Percentiles rank a stretch among this genome's conserved stretches.
These are phyloP conservation scores for Brachylomia viminalis DNA, from an alignment of 2,888 invertebrate genomes.

Conservation along the genomic window DNA sequence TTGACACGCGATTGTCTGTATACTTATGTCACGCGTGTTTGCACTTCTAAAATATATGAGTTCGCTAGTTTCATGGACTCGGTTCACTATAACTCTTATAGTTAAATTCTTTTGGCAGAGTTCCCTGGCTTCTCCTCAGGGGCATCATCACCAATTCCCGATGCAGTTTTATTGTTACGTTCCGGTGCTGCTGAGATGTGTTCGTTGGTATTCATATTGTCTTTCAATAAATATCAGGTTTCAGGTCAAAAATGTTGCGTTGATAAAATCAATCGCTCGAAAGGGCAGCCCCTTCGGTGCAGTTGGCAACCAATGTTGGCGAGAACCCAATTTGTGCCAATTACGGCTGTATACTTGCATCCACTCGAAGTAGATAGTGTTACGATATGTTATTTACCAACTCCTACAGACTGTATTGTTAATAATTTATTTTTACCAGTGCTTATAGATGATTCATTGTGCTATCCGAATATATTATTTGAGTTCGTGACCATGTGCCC, in stretches of 20 bases:
- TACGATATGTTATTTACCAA: conserved; percentile 76
- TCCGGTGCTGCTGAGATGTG: conserved; percentile 40
- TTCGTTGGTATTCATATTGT: conserved; percentile 54
- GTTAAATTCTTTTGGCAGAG: conserved; percentile 77
- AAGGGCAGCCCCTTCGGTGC: conserved; percentile 80
- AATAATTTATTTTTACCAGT: conserved; percentile 59
- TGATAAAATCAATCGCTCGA: conserved; percentile 76
- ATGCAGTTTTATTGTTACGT: conserved; percentile 73
- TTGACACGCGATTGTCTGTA: conserved; percentile 39
- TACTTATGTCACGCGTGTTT: conserved; percentile 42
- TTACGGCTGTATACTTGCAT: conserved; percentile 75
- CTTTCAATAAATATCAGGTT: conserved; percentile 64
- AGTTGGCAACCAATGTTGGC: conserved; percentile 83
- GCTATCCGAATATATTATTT: conserved; percentile 64
- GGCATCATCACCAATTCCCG: conserved; percentile 70
- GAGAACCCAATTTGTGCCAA: conserved; percentile 81
- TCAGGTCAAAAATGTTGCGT: conserved; percentile 69
- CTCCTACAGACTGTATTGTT: conserved; percentile 50
- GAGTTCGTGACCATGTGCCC: conserved; percentile 62
- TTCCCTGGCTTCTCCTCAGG: conserved; percentile 73
- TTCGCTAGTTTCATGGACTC: conserved; percentile 51
- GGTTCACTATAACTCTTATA: conserved; percentile 67
- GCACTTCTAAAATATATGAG: conserved; percentile 51
- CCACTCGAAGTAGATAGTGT: conserved; percentile 71
- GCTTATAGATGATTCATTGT: conserved; percentile 65